Evolutionary conservation across 2,888 invertebrate species (phyloP).

Genomic region (Calliscelio sp.): DNA sequence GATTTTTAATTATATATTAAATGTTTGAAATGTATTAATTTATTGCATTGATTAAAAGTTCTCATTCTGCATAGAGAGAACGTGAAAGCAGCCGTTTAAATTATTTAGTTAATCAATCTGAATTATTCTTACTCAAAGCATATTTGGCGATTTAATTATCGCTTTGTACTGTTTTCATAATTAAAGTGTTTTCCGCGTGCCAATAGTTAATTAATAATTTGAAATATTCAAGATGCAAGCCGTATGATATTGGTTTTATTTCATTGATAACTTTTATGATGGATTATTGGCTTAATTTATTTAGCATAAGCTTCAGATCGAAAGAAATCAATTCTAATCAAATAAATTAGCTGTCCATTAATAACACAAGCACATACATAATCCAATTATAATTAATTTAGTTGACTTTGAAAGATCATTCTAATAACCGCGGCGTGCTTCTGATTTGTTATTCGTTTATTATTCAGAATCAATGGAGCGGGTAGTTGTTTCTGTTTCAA

Average conservation of each 20-base stretch:
- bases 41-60: no score
- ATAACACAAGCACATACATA: not conserved
- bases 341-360: conserved; percentile 22
- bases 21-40: no score
- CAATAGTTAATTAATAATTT: not conserved
- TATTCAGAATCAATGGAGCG: not conserved
- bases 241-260: not conserved
- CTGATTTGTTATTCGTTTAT: conserved; percentile 5
- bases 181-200: not conserved
- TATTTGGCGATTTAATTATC: conserved; percentile 1
- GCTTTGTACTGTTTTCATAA: not conserved
- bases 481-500: not conserved
- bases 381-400: conserved; percentile 21
- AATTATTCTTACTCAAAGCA: not conserved
- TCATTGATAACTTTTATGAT: not conserved
- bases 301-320: conserved; percentile 10
- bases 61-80: no score
- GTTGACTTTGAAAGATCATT: conserved; percentile 28
- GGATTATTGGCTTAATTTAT: conserved; percentile 8
- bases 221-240: not conserved
- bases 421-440: not conserved
- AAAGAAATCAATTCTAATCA: conserved; percentile 26
- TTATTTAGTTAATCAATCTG: not conserved
- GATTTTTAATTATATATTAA: no score
- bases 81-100: not conserved